phyloP scores from a whole-genome alignment of 2,113 vertebrate genomes.

The Scortum barcoo region DNA sequence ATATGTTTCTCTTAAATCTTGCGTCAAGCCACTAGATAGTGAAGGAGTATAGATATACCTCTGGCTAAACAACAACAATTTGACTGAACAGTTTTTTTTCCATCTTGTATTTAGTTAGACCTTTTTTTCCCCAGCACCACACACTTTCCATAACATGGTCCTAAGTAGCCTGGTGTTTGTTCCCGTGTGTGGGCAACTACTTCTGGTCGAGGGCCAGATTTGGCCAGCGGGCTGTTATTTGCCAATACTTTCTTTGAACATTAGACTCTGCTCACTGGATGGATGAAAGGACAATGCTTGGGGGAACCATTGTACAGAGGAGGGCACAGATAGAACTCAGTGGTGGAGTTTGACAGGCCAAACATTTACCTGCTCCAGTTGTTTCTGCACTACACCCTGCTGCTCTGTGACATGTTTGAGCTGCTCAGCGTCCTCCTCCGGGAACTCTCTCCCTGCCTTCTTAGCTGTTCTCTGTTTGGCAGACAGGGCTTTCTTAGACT shows the following conservation, averaged over 20 bases:
- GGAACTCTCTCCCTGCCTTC: constrained; percentile 97
- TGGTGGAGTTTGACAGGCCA: constrained; percentile 49
- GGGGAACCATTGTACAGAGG: neutral
- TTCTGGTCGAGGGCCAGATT: constrained; percentile 4
- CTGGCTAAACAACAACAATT: neutral
- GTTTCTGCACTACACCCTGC: constrained; percentile 97
- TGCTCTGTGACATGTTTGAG: constrained; percentile 98
- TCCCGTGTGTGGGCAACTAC: neutral
- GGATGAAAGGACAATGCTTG: constrained; percentile 8
- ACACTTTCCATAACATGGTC: neutral
- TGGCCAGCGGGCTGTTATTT: neutral
- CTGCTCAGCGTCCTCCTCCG: constrained; percentile 97
- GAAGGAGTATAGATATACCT: too few relatives aligned
- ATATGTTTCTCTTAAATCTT: neutral
- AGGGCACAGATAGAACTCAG: constrained; percentile 17
- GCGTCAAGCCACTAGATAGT: too few relatives aligned
- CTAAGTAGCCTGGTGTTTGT: neutral
- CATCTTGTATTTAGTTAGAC: neutral
- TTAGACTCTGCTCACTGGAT: constrained; percentile 4
- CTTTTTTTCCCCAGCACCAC: neutral
- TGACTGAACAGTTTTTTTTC: neutral
- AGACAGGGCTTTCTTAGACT: constrained; percentile 98
- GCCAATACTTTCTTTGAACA: neutral
- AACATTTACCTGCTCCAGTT: constrained; percentile 94
- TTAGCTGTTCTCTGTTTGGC: constrained; percentile 98